Evolutionary conservation across 2,888 invertebrate species (phyloP), one percentile per base, ranked within the genome.

Genomic region (Eubasilissa splendida): DNA sequence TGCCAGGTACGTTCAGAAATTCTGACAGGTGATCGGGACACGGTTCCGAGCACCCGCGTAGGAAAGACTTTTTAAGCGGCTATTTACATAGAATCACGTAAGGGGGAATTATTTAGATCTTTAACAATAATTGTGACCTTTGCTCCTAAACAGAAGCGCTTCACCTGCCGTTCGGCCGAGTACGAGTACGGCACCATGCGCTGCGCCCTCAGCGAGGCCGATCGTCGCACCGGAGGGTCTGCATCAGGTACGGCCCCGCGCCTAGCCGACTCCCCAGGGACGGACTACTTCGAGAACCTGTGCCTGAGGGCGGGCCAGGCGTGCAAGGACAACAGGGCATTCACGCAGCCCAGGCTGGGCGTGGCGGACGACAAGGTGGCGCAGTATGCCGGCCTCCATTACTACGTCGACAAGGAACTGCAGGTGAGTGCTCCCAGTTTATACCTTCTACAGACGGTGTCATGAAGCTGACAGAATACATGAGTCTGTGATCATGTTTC

Each of bases 111-210:
- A 22, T 22, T 22, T 22, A 22, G 22, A 59, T 59, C 11, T 59
- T 7, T 59, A 12, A 59, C 12, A 33, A 42, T 66, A 5, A 31
- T 66, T 2, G 31, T 31, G 9, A 60, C 8, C 60, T 60, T 31
- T 33, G n/a, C 31, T 63, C 86, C 84, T 85, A 88, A 89, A 77
- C 88, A 95, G 94, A 96, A 96, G 88, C 95, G 97, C 77, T 97
- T 97, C 88, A 94, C 95, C 12, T 98, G 97, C 86, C 94, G 97
- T 9, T 97, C 97, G 0, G 96, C 96, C 59, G 97, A 97, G 88
- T 98, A 97, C 89, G 97, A 97, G 88, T 97, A 97, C 89, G 95
- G 96, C 82, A 96, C 96, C 81, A 94, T 97, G 88, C 95, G 97
- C 86, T 98, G 97, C 86, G 95, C 97, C 84, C 92, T 98, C 60